Evolutionary conservation across 2,888 invertebrate genomes (phyloP), one percentile per base, ranked within the genome.

Genomic region (Agrotis ipsilon): DNA sequence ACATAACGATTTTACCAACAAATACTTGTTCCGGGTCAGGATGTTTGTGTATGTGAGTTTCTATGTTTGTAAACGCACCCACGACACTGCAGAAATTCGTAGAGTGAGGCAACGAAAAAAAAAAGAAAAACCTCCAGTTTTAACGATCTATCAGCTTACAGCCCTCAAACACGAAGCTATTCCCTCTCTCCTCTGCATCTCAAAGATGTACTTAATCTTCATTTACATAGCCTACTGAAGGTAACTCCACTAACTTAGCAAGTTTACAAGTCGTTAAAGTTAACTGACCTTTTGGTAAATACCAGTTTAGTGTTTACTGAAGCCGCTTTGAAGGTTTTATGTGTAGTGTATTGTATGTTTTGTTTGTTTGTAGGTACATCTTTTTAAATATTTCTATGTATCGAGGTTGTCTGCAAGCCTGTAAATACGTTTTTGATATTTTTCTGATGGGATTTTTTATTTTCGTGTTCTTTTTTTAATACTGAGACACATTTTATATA

Each of bases 261-360:
- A 87, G 89, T 89, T 88, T 80, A 70, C 84, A 89, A 89, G 88
- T 89, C 84, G 88, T 90, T 88, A 87, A 86, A 82, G 78, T 82
- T 83, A 78, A 81, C 84, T 87, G 89, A 88, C 90, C 89, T 89
- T 87, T 85, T 75, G 74, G 81, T 78, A 82, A 81, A 80, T 68
- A 80, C 78, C 18, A 75, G 81, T 75, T 76, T 74, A 75, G 58
- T 73, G 75, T 80, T 84, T 82, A 69, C 74, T 73, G 61, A 70
- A 64, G 51, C 61, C 55, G 72, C 75, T 78, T 76, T 74, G 74
- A 55, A 45, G 52, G 62, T 71, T 27, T 49, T 57, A 32, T 65
- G 58, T 61, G 19, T 21, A 14, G 14, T 11, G 2, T 39, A 39
- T 0, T 39, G 39, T 52, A 39, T 14, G 71, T 65, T 61, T 58